These are phyloP conservation scores for Turritopsis dohrnii DNA, from an alignment of 30 jellyfish, hydroid and myxozoan species.

Conservation along the genomic window DNA sequence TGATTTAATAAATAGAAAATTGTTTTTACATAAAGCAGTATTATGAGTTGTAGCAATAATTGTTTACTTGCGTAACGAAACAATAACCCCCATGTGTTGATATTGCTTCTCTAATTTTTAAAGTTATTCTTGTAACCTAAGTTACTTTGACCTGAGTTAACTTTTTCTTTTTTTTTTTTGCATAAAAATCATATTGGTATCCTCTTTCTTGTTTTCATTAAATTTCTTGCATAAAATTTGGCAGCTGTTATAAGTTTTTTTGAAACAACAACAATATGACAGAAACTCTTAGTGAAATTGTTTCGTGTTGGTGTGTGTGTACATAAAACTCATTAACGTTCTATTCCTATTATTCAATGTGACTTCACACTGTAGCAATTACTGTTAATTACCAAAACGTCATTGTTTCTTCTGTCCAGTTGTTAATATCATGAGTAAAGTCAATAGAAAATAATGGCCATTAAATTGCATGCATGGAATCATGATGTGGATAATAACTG, in stretches of 20 bases:
- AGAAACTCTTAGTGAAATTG: neutral
- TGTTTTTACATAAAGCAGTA: neutral
- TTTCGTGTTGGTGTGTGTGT: neutral
- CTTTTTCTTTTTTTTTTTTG: no score
- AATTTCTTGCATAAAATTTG: no score
- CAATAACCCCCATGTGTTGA: neutral
- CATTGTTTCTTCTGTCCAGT: neutral
- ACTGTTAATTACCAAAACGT: neutral
- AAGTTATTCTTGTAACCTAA: no score
- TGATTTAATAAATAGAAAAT: neutral
- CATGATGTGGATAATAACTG: neutral
- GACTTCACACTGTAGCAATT: neutral
- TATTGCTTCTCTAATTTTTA: neutral
- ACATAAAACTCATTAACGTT: neutral
- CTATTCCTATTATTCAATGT: neutral
- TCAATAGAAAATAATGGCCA: neutral
- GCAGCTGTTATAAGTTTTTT: no score
- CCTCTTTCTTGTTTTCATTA: no score
- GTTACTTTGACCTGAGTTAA: no score
- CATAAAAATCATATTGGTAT: no score
- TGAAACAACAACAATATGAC: neutral
- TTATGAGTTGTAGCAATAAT: neutral
- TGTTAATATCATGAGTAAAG: neutral
- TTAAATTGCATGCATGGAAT: neutral
- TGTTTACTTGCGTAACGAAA: neutral